These are phyloP conservation scores for Macaca mulatta DNA, from an alignment of 2,113 vertebrate genomes.

Conservation along the genomic window DNA sequence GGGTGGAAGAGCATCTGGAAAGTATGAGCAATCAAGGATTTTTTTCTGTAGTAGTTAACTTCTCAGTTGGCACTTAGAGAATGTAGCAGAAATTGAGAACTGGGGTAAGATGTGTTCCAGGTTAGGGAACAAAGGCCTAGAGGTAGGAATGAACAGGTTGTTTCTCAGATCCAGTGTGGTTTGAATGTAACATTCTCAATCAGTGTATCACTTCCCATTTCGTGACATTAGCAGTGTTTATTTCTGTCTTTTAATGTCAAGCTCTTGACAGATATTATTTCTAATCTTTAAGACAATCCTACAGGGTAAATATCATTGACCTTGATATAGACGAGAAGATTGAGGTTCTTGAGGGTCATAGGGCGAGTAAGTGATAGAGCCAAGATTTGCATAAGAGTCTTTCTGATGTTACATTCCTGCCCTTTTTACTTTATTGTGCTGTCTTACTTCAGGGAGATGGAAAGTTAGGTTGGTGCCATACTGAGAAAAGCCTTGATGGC, in stretches of 20 bases:
- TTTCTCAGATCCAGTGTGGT: neutral
- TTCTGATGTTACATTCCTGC: neutral
- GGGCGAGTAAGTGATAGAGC: neutral
- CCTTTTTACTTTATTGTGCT: neutral
- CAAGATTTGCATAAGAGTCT: slow-evolving; percentile 11
- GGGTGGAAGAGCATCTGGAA: neutral
- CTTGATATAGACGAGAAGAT: neutral
- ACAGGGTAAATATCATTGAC: neutral
- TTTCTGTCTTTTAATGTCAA: neutral
- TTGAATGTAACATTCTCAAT: neutral
- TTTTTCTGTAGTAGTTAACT: neutral
- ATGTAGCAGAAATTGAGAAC: neutral
- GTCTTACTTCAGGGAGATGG: neutral
- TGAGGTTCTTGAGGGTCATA: neutral
- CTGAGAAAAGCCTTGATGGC: neutral
- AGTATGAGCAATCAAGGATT: neutral
- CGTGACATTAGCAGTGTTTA: neutral
- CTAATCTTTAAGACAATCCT: neutral
- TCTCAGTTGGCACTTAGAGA: neutral
- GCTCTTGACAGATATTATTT: neutral
- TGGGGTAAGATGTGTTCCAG: neutral
- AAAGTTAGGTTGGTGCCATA: neutral
- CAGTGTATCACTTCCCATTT: neutral
- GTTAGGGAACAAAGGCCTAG: neutral
- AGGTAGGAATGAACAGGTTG: neutral